Conservation (phyloP, 2,797 vertebrate genomes). For the Characodon lateralis region DNA sequence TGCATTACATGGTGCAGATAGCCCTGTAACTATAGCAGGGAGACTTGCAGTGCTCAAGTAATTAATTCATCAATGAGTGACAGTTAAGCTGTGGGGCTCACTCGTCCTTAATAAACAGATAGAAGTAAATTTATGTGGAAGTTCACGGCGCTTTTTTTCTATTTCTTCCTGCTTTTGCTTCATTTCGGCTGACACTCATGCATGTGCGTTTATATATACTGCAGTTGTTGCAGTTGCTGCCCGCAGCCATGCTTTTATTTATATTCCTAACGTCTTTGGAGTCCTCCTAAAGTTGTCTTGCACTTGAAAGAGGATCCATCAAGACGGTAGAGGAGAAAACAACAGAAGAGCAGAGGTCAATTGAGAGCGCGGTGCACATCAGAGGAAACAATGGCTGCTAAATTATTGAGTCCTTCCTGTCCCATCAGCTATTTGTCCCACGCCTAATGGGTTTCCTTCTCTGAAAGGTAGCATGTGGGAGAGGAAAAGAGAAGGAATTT, state of each 20-base stretch:
- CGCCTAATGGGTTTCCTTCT: slow-evolving; percentile 75
- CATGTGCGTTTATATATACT: slow-evolving; percentile 52
- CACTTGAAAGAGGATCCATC: slow-evolving; percentile 68
- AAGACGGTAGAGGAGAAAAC: slow-evolving; percentile 59
- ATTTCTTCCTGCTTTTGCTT: slow-evolving; percentile 38
- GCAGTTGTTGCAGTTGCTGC: slow-evolving; percentile 33
- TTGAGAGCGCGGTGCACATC: slow-evolving; percentile 70
- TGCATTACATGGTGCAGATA: slow-evolving; percentile 31
- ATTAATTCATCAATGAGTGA: slow-evolving; percentile 77
- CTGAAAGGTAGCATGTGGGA: slow-evolving; percentile 64
- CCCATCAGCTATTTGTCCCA: slow-evolving; percentile 73
- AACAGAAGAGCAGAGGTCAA: slow-evolving; percentile 77
- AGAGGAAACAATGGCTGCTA: slow-evolving; percentile 81
- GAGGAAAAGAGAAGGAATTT: slow-evolving; percentile 30
- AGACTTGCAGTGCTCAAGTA: slow-evolving; percentile 55
- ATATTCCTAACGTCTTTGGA: slow-evolving; percentile 50
- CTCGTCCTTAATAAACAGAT: slow-evolving; percentile 67
- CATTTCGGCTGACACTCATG: slow-evolving; percentile 39
- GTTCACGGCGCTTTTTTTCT: slow-evolving; percentile 37
- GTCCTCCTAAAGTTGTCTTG: slow-evolving; percentile 54
- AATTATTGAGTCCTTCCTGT: slow-evolving; percentile 83
- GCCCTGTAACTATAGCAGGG: slow-evolving; percentile 37
- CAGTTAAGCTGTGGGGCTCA: slow-evolving; percentile 58
- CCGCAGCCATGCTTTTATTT: slow-evolving; percentile 61
- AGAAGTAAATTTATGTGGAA: slow-evolving; percentile 68